Percentiles rank a stretch among this genome's conserved stretches.
These are phyloP conservation scores for Psittacula echo DNA, from an alignment of 2,797 vertebrate genomes.

Conservation along the genomic window DNA sequence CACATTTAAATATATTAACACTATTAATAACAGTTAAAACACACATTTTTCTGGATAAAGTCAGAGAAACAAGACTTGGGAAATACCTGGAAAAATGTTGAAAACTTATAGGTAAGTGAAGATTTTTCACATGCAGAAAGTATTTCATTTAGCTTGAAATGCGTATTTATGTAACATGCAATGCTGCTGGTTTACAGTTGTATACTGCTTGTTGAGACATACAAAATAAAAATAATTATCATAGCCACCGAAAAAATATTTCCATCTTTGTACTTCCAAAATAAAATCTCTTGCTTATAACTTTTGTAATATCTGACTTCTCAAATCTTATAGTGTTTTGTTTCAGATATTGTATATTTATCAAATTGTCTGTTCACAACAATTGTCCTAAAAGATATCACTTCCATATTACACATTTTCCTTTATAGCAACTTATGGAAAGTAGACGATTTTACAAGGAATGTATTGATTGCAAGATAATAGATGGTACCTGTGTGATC, in stretches of 20 bases:
- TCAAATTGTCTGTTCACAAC: slow-evolving; percentile 15
- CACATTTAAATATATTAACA: background rate
- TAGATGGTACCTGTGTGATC: slow-evolving; percentile 25
- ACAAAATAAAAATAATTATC: background rate
- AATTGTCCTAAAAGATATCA: slow-evolving; percentile 20
- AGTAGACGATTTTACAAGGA: slow-evolving; percentile 44
- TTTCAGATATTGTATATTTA: slow-evolving; percentile 37
- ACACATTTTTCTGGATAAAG: background rate
- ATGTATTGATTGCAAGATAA: slow-evolving; percentile 50
- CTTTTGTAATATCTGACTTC: slow-evolving; percentile 25
- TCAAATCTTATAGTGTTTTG: slow-evolving; percentile 17
- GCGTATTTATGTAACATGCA: background rate
- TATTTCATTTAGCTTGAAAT: background rate
- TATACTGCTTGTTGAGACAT: background rate
- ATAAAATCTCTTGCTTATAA: slow-evolving; percentile 5
- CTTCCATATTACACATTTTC: slow-evolving; percentile 30
- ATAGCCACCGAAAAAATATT: background rate
- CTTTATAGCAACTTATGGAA: background rate
- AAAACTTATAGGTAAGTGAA: background rate
- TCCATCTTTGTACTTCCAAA: background rate
- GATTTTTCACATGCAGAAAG: background rate
- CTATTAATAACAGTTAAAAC: background rate
- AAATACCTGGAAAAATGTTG: background rate
- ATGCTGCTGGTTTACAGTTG: background rate
- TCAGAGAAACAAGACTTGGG: background rate